phyloP scores from a whole-genome alignment of 2,888 invertebrate species.

The Byasa hedistus region DNA sequence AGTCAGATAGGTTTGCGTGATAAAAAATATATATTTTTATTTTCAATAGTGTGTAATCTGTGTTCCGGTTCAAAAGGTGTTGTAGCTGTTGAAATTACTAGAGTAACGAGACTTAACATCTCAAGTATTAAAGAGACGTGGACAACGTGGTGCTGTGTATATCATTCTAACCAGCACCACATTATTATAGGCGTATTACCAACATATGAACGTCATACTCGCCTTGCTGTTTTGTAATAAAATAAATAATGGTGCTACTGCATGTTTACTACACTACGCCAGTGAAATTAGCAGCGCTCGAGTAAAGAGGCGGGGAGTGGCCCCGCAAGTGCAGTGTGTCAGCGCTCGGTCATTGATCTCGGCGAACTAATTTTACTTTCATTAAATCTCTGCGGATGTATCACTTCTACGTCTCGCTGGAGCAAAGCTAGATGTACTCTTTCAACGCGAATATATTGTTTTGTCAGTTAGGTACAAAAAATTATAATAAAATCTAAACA shows the following conservation, averaged over 20 bases:
- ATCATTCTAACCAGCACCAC: no score
- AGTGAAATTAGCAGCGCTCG: constrained; percentile 25
- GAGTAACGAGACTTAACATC: no score
- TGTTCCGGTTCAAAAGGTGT: no score
- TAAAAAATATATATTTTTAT: no score
- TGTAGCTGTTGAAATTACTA: no score
- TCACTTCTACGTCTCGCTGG: constrained; percentile 27
- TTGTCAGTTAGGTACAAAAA: not conserved
- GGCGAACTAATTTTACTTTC: constrained; percentile 72
- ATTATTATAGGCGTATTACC: no score
- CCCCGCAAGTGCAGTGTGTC: constrained; percentile 67
- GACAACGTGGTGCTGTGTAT: no score
- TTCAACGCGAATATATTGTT: constrained; percentile 5
- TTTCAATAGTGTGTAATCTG: no score
- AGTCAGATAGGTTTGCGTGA: no score
- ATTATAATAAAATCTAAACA: no score
- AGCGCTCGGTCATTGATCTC: constrained; percentile 64
- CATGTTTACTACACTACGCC: constrained; percentile 17
- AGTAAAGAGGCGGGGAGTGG: constrained; percentile 38
- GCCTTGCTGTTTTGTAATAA: no score
- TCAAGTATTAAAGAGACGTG: no score
- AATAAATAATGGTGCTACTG: constrained; percentile 4
- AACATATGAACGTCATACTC: not conserved
- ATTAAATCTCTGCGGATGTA: constrained; percentile 54
- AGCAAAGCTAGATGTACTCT: constrained; percentile 2